phyloP scores from a whole-genome alignment of 2,113 vertebrate genomes.

The Tangachromis dhanisi region DNA sequence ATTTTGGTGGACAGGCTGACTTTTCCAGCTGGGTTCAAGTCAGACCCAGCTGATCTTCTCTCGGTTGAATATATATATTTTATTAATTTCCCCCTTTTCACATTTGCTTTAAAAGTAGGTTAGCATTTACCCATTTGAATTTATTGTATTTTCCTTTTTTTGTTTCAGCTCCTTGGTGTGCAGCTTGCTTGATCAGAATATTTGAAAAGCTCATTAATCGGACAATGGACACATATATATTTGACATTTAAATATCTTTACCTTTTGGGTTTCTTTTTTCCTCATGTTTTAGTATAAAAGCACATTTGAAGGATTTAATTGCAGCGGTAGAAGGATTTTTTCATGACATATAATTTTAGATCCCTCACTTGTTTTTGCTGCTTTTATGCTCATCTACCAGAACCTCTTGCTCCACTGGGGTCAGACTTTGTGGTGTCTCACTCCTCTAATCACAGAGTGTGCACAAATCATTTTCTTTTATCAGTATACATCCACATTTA shows the following conservation, averaged over 20 bases:
- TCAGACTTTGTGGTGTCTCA: background rate
- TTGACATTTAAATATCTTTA: background rate
- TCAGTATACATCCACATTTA: background rate
- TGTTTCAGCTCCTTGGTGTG: background rate
- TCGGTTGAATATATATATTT: background rate
- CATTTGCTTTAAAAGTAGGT: background rate
- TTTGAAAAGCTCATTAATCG: background rate
- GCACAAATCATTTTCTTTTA: background rate
- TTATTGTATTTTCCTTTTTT: background rate
- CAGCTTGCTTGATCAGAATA: background rate
- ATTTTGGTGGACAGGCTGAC: background rate
- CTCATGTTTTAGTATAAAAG: background rate
- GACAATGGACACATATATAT: background rate
- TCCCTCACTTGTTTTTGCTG: background rate
- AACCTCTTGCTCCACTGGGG: background rate
- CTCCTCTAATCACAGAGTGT: background rate
- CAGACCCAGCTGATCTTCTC: background rate
- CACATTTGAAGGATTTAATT: background rate
- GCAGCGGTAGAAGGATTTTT: background rate
- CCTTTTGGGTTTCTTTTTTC: background rate
- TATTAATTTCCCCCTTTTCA: background rate
- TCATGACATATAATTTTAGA: background rate
- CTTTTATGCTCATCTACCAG: background rate
- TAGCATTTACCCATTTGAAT: background rate
- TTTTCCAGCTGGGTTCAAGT: background rate